These are phyloP conservation scores for Onthophagus sagittarius DNA, from an alignment of 2,888 invertebrate species.

Conservation along the genomic window DNA sequence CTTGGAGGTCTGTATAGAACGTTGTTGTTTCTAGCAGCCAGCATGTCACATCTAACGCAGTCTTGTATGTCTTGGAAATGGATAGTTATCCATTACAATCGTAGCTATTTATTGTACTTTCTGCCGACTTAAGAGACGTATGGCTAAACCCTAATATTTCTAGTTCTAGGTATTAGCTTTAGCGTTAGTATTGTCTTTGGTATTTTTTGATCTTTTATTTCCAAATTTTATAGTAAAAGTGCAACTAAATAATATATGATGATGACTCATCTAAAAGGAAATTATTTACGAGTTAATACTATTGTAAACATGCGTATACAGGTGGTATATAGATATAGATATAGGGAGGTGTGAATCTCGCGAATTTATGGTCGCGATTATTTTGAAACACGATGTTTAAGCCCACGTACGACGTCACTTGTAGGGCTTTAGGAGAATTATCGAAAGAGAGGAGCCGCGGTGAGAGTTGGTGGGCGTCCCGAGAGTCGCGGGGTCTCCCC, in stretches of 20 bases:
- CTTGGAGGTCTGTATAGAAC: no score
- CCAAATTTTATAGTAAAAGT: no score
- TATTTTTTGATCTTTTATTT: no score
- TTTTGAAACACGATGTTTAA: background rate
- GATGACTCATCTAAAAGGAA: background rate
- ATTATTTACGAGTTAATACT: background rate
- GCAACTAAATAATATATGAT: slow-evolving; percentile 15
- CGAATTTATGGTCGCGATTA: background rate
- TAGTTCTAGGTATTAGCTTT: no score
- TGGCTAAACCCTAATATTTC: no score
- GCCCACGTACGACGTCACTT: background rate
- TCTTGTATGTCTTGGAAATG: no score
- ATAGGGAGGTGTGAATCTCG: background rate
- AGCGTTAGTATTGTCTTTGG: no score
- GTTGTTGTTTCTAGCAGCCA: no score
- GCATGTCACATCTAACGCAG: no score
- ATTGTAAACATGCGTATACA: background rate
- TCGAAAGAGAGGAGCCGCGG: background rate
- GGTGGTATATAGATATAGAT: background rate
- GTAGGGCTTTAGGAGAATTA: background rate
- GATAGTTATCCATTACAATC: no score
- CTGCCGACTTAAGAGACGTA: no score
- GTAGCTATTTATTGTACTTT: no score
- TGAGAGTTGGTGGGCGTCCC: background rate
- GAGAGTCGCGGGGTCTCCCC: background rate